Evolutionary conservation across 2,888 invertebrate species (phyloP), one percentile per base, ranked within the genome.

Genomic region (Drosophila recens): DNA sequence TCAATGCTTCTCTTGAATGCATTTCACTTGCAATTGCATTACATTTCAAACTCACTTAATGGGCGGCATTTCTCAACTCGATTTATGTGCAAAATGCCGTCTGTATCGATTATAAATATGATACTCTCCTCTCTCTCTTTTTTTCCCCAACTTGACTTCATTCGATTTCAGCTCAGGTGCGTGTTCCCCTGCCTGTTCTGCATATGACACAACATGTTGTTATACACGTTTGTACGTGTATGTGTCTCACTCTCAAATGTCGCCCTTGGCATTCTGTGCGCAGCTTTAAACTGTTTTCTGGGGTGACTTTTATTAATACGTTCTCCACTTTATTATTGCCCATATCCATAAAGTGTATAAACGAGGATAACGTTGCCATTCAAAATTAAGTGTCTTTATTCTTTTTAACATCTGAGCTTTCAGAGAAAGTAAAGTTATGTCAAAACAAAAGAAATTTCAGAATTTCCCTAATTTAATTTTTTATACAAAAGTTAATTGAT

Each of bases 91-190:
- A 9, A 36, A 57, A 20, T 38, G 53, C 67, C 54, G 45, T 49
- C 40, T 49, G 34, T 67, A 78, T 76, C 72, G 82, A 86, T 81
- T 84, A 76, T 79, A 75, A 66, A 58, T 68, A 58, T 59, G 34
- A 34, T 23, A 38, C 51, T 38, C 46, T 52, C 38, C 53, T 58
- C 38, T 49, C n/a, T 33, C 46, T 36, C 23, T 10, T 4, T 30
- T 11, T 17, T 10, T 38, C 46, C 1, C 3, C 5, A 17, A 0
- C 27, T 11, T 11, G 5, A 4, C 17, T 17, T 53, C 54, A 58
- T 58, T 75, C 71, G 54, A 79, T 68, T 83, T 67, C 61, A 36
- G 75, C 51, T 59, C 71, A 66, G 69, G 70, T 73, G 59, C 67
- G 51, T 45, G 49, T 15, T 11, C 13, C 27, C 8, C n/a, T n/a